Conservation (phyloP, 2,113 vertebrate species). For the Tachysurus vachellii region DNA sequence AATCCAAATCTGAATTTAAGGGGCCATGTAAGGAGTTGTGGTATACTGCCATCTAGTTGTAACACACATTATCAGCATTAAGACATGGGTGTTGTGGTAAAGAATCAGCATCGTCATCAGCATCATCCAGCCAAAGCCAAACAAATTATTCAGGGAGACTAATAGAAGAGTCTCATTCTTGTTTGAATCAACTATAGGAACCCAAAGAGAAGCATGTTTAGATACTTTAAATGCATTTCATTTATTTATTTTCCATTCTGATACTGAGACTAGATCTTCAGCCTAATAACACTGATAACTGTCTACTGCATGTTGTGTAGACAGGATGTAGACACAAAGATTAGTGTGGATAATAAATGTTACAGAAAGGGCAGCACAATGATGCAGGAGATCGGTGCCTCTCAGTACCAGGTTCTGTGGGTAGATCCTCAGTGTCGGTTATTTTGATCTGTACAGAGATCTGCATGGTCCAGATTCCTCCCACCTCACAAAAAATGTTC, state of each 20-base stretch:
- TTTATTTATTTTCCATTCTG: background rate
- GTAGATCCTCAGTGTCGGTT: background rate
- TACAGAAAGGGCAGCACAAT: background rate
- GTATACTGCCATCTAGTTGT: slow-evolving; percentile 36
- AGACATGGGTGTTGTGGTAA: background rate
- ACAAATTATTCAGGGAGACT: background rate
- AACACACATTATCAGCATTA: background rate
- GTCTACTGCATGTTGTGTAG: too few species aligned
- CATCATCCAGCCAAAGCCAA: background rate
- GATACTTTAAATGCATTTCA: background rate
- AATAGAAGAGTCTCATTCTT: background rate
- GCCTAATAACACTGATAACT: background rate
- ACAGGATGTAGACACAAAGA: background rate
- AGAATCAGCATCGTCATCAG: background rate
- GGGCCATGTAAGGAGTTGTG: background rate
- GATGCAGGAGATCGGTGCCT: background rate
- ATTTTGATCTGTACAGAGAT: background rate
- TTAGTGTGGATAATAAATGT: background rate
- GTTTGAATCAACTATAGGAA: background rate
- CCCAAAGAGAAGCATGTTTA: background rate
- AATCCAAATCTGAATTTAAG: background rate
- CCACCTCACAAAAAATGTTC: background rate
- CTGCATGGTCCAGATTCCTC: background rate
- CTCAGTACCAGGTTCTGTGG: background rate
- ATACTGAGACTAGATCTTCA: background rate